Conservation (phyloP, 2,113 vertebrate genomes). For the Corythoichthys haematopterus region DNA sequence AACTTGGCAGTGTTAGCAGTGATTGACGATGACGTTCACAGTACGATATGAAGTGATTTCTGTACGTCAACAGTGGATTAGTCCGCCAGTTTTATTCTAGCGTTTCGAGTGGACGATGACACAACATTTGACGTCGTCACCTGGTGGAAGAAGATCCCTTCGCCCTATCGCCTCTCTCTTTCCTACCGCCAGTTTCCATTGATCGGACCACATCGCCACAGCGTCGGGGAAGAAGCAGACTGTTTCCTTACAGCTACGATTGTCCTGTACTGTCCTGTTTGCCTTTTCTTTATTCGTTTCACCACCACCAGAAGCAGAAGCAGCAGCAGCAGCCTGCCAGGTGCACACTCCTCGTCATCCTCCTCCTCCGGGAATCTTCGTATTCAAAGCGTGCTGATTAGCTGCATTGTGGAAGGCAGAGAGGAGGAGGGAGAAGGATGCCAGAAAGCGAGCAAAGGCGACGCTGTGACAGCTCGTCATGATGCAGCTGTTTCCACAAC, state of each 20-base stretch:
- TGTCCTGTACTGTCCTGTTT: neutral
- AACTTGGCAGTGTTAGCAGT: too few species aligned
- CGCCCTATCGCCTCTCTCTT: constrained; percentile 44
- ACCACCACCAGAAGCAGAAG: neutral
- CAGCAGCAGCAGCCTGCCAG: neutral
- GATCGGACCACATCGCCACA: constrained; percentile 37
- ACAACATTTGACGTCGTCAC: constrained; percentile 39
- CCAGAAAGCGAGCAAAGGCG: constrained; percentile 39
- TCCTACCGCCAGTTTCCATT: constrained; percentile 51
- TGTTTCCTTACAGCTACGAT: neutral
- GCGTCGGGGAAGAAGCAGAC: constrained; percentile 20
- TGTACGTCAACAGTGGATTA: neutral
- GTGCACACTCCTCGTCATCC: neutral
- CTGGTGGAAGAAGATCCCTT: constrained; percentile 39
- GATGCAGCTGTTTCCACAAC: constrained; percentile 51
- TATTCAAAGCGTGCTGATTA: constrained; percentile 17
- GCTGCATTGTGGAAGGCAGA: constrained; percentile 48
- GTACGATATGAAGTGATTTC: neutral
- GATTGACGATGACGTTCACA: neutral
- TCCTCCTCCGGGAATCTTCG: constrained; percentile 6
- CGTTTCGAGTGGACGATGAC: neutral
- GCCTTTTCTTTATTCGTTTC: neutral
- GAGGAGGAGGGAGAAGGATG: constrained; percentile 45
- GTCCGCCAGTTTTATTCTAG: neutral
- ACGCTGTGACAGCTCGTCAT: constrained; percentile 40